Evolutionary conservation across 2,113 vertebrate species (phyloP).

Genomic region (Xiphophorus couchianus): DNA sequence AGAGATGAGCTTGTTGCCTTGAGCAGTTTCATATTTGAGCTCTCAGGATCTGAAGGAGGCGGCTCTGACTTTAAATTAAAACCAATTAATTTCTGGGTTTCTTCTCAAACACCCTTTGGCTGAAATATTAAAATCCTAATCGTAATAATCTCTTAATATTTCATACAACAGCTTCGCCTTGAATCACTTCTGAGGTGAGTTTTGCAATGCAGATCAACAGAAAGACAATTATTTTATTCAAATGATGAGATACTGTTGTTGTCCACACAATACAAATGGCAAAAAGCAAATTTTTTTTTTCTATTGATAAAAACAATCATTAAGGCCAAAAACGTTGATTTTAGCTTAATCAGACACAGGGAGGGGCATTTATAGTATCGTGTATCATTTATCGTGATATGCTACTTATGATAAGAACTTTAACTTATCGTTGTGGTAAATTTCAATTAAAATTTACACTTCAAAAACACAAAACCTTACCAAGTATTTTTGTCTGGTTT

Average conservation of each 20-base stretch:
- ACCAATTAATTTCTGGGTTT: constrained; percentile 10
- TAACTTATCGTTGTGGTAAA: too few relatives aligned
- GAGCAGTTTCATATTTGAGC: background rate
- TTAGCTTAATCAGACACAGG: too few relatives aligned
- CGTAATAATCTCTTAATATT: constrained; percentile 16
- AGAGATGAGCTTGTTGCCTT: background rate
- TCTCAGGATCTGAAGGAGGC: background rate
- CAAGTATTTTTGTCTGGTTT: too few relatives aligned
- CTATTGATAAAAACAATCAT: too few relatives aligned
- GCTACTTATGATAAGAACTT: too few relatives aligned
- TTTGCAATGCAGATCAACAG: constrained; percentile 31
- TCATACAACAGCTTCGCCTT: constrained; percentile 6
- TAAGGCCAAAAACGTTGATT: too few relatives aligned
- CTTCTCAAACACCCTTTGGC: constrained; percentile 12
- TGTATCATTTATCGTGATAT: too few relatives aligned
- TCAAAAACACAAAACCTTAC: too few relatives aligned
- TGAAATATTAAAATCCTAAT: constrained; percentile 11
- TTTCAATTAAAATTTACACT: too few relatives aligned
- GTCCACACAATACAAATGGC: constrained; percentile 1
- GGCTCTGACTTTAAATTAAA: constrained; percentile 9
- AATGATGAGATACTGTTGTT: constrained; percentile 2
- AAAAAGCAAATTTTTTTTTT: background rate
- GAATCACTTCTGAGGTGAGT: constrained; percentile 21
- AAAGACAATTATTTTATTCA: constrained; percentile 10
- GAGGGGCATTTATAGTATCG: too few relatives aligned